Conservation (phyloP, 1,140 invertebrate genomes). For the Dreissena polymorpha region DNA sequence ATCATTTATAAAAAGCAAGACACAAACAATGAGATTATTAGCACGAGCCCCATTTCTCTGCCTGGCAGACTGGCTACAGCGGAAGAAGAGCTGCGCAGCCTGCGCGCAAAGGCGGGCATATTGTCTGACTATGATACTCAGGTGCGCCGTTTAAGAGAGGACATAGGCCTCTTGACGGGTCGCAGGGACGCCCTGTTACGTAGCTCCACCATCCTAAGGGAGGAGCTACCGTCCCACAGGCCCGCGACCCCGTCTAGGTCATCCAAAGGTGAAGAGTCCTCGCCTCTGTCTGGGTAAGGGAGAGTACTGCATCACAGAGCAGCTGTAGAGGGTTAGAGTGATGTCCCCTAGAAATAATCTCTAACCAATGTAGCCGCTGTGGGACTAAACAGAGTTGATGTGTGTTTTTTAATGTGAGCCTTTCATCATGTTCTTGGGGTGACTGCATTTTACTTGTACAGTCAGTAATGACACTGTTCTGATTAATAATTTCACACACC, state of each 20-base stretch:
- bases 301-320: constrained; percentile 19
- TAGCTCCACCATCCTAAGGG: constrained; percentile 50
- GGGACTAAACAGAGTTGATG: constrained; percentile 38
- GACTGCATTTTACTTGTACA: no score
- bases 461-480: no score
- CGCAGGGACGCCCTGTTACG: constrained; percentile 65
- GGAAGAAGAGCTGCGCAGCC: constrained; percentile 72
- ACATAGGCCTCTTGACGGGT: constrained; percentile 74
- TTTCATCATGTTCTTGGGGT: no score
- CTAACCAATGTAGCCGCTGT: constrained; percentile 43
- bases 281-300: constrained; percentile 58
- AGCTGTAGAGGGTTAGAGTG: constrained; percentile 5
- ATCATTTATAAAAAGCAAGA: no score
- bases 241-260: constrained; percentile 33
- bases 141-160: constrained; percentile 74
- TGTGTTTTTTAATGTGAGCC: neutral
- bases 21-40: no score
- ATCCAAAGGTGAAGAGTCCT: constrained; percentile 27
- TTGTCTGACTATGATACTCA: constrained; percentile 77
- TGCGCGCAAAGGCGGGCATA: constrained; percentile 73
- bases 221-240: constrained; percentile 36
- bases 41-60: no score
- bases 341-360: constrained; percentile 30
- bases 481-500: no score
- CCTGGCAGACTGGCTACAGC: constrained; percentile 67